These are phyloP conservation scores for Marmota flaviventris DNA, from an alignment of 2,113 vertebrate species.

Conservation along the genomic window DNA sequence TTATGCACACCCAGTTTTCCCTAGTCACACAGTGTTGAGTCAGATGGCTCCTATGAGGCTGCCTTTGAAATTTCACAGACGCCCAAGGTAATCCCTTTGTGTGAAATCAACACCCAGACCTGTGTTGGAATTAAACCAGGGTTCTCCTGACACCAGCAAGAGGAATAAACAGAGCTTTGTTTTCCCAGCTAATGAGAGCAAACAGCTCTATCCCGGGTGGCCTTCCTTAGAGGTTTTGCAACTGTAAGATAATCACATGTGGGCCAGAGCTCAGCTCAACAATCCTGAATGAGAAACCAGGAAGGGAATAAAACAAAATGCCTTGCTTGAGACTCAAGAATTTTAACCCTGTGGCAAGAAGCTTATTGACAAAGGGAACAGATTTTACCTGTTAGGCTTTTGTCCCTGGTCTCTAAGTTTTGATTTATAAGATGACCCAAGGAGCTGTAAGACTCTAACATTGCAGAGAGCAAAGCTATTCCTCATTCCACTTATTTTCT, in stretches of 20 bases:
- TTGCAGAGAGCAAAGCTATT: constrained; percentile 4
- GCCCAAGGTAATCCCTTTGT: constrained; percentile 70
- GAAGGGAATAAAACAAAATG: constrained; percentile 50
- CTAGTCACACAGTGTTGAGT: constrained; percentile 65
- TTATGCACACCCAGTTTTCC: constrained; percentile 66
- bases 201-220: constrained; percentile 62
- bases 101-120: constrained; percentile 76
- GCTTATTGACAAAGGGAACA: constrained; percentile 44
- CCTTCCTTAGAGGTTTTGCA: constrained; percentile 58
- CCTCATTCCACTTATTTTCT: constrained; percentile 38
- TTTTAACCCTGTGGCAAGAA: constrained; percentile 47
- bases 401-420: constrained; percentile 27
- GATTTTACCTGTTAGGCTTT: background rate
- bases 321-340: background rate
- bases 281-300: constrained; percentile 59
- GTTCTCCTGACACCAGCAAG: constrained; percentile 56
- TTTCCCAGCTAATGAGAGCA: constrained; percentile 78
- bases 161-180: constrained; percentile 80
- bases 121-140: constrained; percentile 79
- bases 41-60: constrained; percentile 68
- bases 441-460: background rate
- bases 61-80: constrained; percentile 70
- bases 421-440: background rate
- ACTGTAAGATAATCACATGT: constrained; percentile 60
- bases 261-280: constrained; percentile 53